Evolutionary conservation across 1,140 invertebrate genomes (phyloP).

Genomic region (Microplitis mediator): DNA sequence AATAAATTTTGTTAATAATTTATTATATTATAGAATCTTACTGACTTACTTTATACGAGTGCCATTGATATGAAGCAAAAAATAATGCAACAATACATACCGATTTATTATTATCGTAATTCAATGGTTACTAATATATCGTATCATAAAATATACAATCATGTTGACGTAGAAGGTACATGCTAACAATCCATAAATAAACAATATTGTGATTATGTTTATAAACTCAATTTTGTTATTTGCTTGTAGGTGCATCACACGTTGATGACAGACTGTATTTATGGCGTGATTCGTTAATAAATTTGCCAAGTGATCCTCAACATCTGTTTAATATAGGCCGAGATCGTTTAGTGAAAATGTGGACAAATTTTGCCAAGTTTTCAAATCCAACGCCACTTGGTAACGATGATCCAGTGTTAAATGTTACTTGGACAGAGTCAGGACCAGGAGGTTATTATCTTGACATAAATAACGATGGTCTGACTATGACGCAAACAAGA

Average conservation of each 20-base stretch:
- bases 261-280: constrained; percentile 35
- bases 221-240: neutral
- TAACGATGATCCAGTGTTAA: constrained; percentile 18
- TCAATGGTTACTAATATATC: too few relatives aligned
- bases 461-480: constrained; percentile 8
- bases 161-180: neutral
- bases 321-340: constrained; percentile 24
- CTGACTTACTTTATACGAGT: too few relatives aligned
- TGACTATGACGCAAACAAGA: neutral
- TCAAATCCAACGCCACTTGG: constrained; percentile 32
- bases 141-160: too few relatives aligned
- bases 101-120: too few relatives aligned
- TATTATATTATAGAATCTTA: too few relatives aligned
- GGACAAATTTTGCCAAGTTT: constrained; percentile 64
- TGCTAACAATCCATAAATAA: neutral
- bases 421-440: constrained; percentile 24
- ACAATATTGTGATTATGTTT: neutral
- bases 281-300: constrained; percentile 24
- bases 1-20: too few relatives aligned
- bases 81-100: too few relatives aligned
- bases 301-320: neutral
- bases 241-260: constrained; percentile 32
- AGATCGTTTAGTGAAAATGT: constrained; percentile 57
- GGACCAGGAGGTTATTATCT: constrained; percentile 3
- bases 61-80: too few relatives aligned